Percentiles rank a stretch among this genome's conserved stretches.
Conservation (phyloP, 2,888 invertebrate species). For the Caenorhabditis sp. region DNA sequence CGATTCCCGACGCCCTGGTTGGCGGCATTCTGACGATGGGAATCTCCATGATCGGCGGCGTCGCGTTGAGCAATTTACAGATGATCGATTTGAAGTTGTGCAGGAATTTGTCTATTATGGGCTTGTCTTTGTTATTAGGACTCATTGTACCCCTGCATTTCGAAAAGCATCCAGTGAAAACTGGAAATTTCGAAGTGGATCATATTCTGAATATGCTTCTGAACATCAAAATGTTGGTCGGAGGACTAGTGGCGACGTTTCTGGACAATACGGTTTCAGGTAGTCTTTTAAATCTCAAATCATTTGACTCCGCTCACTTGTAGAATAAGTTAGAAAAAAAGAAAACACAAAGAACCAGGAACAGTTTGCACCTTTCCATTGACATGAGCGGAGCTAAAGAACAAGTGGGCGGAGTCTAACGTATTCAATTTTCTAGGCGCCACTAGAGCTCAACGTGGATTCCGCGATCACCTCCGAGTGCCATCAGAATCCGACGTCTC, state of each 20-base stretch:
- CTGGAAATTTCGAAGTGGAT: constrained; percentile 71
- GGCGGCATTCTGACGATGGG: constrained; percentile 80
- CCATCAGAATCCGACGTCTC: constrained; percentile 27
- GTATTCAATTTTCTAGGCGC: constrained; percentile 64
- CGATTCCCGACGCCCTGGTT: constrained; percentile 79
- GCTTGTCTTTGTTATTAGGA: constrained; percentile 75
- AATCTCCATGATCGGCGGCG: constrained; percentile 80
- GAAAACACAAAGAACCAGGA: too few relatives aligned
- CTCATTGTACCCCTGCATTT: constrained; percentile 75
- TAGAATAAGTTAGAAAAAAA: too few relatives aligned
- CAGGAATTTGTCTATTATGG: constrained; percentile 78
- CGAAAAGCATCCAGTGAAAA: constrained; percentile 68
- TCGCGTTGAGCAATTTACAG: constrained; percentile 75
- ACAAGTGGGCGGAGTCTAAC: too few relatives aligned
- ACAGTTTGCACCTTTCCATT: too few relatives aligned
- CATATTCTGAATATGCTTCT: constrained; percentile 78
- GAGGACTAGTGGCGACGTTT: constrained; percentile 84
- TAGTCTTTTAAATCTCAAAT: not conserved
- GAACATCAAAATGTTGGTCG: constrained; percentile 83
- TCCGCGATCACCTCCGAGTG: constrained; percentile 51
- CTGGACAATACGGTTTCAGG: constrained; percentile 84
- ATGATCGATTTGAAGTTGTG: constrained; percentile 69
- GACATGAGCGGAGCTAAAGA: too few relatives aligned
- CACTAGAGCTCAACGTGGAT: constrained; percentile 74
- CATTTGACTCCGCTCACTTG: too few relatives aligned